Evolutionary conservation across 2,113 vertebrate species (phyloP).

Genomic region (Sander lucioperca): DNA sequence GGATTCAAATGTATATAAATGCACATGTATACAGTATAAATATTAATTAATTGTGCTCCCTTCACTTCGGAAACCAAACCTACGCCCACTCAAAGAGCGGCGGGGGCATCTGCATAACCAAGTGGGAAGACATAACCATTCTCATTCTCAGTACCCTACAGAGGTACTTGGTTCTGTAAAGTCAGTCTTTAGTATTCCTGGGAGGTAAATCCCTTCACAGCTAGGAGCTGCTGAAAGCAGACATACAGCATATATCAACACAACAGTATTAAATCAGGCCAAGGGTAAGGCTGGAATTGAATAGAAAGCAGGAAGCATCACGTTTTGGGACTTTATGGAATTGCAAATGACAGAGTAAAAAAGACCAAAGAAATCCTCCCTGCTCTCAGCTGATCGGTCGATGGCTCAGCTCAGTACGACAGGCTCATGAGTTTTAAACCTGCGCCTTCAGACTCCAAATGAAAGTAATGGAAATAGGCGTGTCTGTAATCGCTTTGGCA

Average conservation of each 20-base stretch:
- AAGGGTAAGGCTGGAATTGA: slow-evolving; percentile 70
- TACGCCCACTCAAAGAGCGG: not conserved
- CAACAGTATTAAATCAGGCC: slow-evolving; percentile 71
- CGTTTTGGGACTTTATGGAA: slow-evolving; percentile 58
- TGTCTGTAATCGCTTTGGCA: slow-evolving; percentile 6
- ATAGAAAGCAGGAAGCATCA: slow-evolving; percentile 64
- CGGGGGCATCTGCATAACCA: slow-evolving; percentile 41
- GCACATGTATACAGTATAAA: no score
- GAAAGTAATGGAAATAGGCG: slow-evolving; percentile 25
- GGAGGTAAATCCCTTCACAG: slow-evolving; percentile 58
- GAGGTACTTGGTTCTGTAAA: slow-evolving; percentile 42
- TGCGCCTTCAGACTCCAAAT: slow-evolving; percentile 27
- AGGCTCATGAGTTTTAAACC: slow-evolving; percentile 41
- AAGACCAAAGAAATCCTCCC: slow-evolving; percentile 44
- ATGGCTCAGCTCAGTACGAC: slow-evolving; percentile 20
- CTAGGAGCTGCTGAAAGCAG: slow-evolving; percentile 51
- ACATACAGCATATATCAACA: slow-evolving; percentile 69
- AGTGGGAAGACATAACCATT: slow-evolving; percentile 6
- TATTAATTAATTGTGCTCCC: not conserved
- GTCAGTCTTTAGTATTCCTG: slow-evolving; percentile 70
- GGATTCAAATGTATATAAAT: not conserved
- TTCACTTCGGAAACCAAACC: not conserved
- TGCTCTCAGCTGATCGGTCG: slow-evolving; percentile 10
- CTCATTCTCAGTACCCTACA: slow-evolving; percentile 14
- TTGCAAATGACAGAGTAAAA: slow-evolving; percentile 54